These are phyloP conservation scores for Drosophila sucinea DNA, from an alignment of 1,140 invertebrate genomes.

Conservation along the genomic window DNA sequence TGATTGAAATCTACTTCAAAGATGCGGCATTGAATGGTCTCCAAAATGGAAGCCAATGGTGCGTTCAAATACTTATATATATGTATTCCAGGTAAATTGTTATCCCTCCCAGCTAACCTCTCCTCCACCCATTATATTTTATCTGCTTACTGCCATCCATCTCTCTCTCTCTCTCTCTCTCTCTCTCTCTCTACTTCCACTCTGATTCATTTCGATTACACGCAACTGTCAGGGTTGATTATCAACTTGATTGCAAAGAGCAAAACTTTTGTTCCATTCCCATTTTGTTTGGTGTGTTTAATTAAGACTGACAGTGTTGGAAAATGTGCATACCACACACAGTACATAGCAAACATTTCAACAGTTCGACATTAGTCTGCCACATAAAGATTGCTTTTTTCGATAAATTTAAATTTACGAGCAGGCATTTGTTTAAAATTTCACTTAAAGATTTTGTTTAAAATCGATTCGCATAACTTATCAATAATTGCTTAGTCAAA, in stretches of 20 bases:
- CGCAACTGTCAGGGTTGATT: slow-evolving; percentile 56
- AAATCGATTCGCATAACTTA: too few relatives aligned
- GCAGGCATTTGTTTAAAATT: too few relatives aligned
- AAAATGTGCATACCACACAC: not conserved
- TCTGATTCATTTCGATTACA: slow-evolving; percentile 2
- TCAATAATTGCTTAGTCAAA: too few relatives aligned
- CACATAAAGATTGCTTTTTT: too few relatives aligned
- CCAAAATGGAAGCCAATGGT: not conserved
- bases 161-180: not conserved
- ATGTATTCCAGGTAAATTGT: not conserved
- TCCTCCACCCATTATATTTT: too few relatives aligned
- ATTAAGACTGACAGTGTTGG: slow-evolving; percentile 71
- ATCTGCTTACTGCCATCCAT: not conserved
- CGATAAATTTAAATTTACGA: too few relatives aligned
- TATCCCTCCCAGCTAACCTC: too few relatives aligned
- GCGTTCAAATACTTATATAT: not conserved
- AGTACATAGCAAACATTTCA: slow-evolving; percentile 32
- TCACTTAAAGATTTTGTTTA: too few relatives aligned
- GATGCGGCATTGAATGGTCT: not conserved
- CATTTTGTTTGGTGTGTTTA: slow-evolving; percentile 54
- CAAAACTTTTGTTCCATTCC: slow-evolving; percentile 64
- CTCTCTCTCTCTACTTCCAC: too few relatives aligned
- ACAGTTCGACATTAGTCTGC: slow-evolving; percentile 27
- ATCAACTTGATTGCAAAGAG: slow-evolving; percentile 47
- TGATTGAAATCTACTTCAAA: slow-evolving; percentile 56